Conservation (phyloP, 2,113 vertebrate genomes). For the Mirounga angustirostris region DNA sequence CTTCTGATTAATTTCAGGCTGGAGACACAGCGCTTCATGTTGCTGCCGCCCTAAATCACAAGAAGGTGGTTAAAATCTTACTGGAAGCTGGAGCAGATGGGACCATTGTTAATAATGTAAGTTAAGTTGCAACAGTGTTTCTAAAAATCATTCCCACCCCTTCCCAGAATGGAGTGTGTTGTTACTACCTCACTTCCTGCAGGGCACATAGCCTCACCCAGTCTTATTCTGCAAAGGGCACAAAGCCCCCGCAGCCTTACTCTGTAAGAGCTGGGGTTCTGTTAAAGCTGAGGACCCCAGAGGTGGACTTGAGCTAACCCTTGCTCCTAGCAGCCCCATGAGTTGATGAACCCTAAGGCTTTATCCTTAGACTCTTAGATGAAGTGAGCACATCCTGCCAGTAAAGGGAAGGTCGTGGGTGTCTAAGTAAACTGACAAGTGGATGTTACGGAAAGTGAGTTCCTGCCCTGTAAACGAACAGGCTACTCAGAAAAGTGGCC, state of each 20-base stretch:
- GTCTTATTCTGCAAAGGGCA: neutral
- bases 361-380: neutral
- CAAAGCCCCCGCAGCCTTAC: neutral
- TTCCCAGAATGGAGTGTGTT: neutral
- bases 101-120: constrained; percentile 93
- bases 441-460: neutral
- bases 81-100: constrained; percentile 96
- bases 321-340: neutral
- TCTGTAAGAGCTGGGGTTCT: neutral
- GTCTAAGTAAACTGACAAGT: neutral
- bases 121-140: neutral
- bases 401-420: neutral
- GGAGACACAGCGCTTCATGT: constrained; percentile 96
- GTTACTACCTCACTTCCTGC: neutral
- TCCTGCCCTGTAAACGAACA: neutral
- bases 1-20: constrained; percentile 88
- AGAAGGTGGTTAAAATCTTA: constrained; percentile 95
- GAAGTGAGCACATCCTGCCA: neutral
- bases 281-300: neutral
- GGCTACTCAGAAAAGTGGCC: neutral
- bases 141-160: neutral
- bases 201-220: neutral
- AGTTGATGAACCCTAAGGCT: neutral
- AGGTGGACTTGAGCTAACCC: neutral
- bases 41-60: constrained; percentile 96